phyloP scores from a whole-genome alignment of 1,140 invertebrate species.

The Rhopalosiphum padi region DNA sequence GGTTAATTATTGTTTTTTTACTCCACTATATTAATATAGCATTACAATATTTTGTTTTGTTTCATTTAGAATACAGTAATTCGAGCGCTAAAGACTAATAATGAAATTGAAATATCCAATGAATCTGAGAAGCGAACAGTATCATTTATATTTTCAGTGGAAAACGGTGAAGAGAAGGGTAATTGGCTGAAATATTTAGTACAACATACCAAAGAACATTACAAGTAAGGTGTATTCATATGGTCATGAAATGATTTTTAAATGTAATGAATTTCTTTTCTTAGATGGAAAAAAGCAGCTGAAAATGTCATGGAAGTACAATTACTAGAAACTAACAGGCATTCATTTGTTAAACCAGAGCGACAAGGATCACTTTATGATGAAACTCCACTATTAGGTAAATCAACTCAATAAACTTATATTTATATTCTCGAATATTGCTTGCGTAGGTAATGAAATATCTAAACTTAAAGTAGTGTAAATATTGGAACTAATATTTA shows the following conservation, averaged over 20 bases:
- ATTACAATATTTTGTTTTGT: not conserved
- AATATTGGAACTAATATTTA: not conserved
- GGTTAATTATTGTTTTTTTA: not conserved
- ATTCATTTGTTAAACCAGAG: constrained; percentile 65
- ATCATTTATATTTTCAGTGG: constrained; percentile 63
- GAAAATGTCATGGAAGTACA: constrained; percentile 70
- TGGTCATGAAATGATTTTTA: not conserved
- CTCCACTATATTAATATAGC: no score
- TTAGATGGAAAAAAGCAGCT: constrained; percentile 71
- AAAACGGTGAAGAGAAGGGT: constrained; percentile 64
- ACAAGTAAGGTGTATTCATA: constrained; percentile 60
- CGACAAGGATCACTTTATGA: constrained; percentile 70
- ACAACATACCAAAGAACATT: constrained; percentile 66
- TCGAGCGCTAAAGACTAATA: constrained; percentile 62
- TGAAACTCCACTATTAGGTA: constrained; percentile 70
- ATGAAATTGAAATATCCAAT: constrained; percentile 65
- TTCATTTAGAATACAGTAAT: constrained; percentile 64
- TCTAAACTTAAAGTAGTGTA: not conserved
- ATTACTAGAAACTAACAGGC: constrained; percentile 65
- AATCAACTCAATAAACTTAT: not conserved
- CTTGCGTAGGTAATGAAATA: not conserved
- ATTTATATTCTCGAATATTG: not conserved
- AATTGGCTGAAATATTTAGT: constrained; percentile 66
- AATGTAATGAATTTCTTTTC: constrained; percentile 40
- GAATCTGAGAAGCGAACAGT: constrained; percentile 63